A percentile compares a stretch with the other conserved stretches of the same genome.
Evolutionary conservation across 1,140 invertebrate genomes (phyloP).

Genomic region (Drosophila micromelanica): DNA sequence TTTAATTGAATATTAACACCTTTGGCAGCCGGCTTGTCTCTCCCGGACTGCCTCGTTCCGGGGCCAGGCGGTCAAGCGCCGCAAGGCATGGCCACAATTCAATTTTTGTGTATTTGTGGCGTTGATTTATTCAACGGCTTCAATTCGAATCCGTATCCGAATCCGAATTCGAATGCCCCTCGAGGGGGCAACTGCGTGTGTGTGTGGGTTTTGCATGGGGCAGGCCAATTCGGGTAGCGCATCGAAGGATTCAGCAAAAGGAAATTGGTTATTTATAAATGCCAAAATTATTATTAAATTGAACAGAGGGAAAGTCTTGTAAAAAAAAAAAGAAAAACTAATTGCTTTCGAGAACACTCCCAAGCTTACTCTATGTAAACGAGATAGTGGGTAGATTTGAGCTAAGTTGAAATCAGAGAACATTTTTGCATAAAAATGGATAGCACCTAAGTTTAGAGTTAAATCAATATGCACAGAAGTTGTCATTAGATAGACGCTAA

Average conservation of each 20-base stretch:
- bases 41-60: not conserved
- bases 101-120: constrained; percentile 79
- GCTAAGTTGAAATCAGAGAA: no score
- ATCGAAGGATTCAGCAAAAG: constrained; percentile 26
- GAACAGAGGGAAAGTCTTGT: constrained; percentile 9
- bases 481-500: no score
- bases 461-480: no score
- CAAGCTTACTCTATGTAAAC: no score
- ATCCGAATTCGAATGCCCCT: constrained; percentile 21
- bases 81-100: constrained; percentile 65
- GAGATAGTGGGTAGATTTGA: no score
- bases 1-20: constrained; percentile 82
- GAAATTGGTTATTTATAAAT: constrained; percentile 81
- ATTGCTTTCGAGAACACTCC: not conserved
- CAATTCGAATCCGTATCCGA: constrained; percentile 36
- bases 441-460: no score
- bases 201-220: constrained; percentile 41
- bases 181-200: not conserved
- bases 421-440: no score
- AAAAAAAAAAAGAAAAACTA: not conserved
- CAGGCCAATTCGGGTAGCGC: constrained; percentile 66
- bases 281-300: constrained; percentile 57
- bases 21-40: constrained; percentile 51
- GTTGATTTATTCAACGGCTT: constrained; percentile 73
- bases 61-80: constrained; percentile 65